phyloP scores from a whole-genome alignment of 2,888 invertebrate genomes.

The Drosophila affinis region DNA sequence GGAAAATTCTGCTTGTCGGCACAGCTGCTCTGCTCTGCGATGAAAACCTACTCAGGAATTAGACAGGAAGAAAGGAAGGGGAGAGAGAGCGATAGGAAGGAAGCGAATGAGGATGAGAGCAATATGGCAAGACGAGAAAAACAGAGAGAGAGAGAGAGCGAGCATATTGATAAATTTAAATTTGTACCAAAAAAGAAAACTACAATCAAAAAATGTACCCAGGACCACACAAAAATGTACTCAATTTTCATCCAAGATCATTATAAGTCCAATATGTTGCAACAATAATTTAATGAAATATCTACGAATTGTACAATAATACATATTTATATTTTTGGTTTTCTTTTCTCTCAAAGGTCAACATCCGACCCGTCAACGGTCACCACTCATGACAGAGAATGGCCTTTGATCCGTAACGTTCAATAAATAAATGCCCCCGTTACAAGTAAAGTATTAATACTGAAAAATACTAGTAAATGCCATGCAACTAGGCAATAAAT shows the following conservation, averaged over 20 bases:
- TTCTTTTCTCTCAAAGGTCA: too few species aligned
- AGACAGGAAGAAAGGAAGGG: slow-evolving; percentile 1
- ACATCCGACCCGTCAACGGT: too few species aligned
- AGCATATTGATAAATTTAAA: background rate
- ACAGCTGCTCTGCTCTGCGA: slow-evolving; percentile 33
- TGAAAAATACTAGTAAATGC: too few species aligned
- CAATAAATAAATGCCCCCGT: too few species aligned
- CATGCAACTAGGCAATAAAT: too few species aligned
- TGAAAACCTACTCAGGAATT: background rate
- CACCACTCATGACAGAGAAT: too few species aligned
- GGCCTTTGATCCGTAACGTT: too few species aligned
- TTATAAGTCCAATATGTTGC: background rate
- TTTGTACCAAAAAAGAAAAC: background rate
- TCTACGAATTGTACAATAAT: too few species aligned
- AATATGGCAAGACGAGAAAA: background rate
- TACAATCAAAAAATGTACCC: background rate
- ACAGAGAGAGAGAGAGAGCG: background rate
- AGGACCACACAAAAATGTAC: background rate
- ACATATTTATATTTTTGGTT: too few species aligned
- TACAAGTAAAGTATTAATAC: too few species aligned
- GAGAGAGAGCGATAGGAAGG: background rate
- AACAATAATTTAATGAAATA: too few species aligned
- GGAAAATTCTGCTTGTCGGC: slow-evolving; percentile 39
- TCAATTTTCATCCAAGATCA: background rate
- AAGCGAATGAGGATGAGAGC: background rate